Evolutionary conservation across 1,140 invertebrate species (phyloP).

Genomic region (Zaprionus tsacasi): DNA sequence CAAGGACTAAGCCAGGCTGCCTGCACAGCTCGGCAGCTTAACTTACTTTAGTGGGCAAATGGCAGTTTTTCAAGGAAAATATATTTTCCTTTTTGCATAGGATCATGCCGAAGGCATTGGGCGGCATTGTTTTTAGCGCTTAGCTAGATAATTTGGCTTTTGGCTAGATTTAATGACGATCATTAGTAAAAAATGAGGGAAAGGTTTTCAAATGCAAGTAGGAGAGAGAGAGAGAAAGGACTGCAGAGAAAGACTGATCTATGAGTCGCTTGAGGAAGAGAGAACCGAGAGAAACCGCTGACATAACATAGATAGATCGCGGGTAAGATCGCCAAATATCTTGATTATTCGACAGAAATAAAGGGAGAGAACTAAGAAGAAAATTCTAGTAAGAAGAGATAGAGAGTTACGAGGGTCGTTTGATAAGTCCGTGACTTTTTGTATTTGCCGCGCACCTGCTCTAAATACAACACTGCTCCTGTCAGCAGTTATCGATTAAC

Average conservation of each 20-base stretch:
- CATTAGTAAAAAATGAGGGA: slow-evolving; percentile 21
- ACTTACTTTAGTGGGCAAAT: slow-evolving; percentile 81
- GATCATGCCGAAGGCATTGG: neutral
- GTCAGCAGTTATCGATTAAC: too few relatives aligned
- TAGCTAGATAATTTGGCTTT: slow-evolving; percentile 71
- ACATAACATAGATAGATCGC: too few relatives aligned
- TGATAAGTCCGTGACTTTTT: too few relatives aligned
- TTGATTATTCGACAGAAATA: too few relatives aligned
- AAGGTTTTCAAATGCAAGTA: neutral
- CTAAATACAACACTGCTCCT: too few relatives aligned
- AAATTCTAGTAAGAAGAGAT: too few relatives aligned
- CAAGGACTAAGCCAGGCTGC: slow-evolving; percentile 48
- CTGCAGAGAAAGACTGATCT: neutral
- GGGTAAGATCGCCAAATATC: too few relatives aligned
- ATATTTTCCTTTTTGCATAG: slow-evolving; percentile 52
- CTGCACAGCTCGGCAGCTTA: slow-evolving; percentile 59
- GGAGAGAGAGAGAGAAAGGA: neutral
- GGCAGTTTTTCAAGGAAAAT: slow-evolving; percentile 67
- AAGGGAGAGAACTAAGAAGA: too few relatives aligned
- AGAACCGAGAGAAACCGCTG: too few relatives aligned
- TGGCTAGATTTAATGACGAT: slow-evolving; percentile 39
- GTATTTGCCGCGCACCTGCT: too few relatives aligned
- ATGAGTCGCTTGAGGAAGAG: too few relatives aligned
- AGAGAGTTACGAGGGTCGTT: too few relatives aligned
- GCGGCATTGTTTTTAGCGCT: slow-evolving; percentile 67